phyloP scores from a whole-genome alignment of 2,888 invertebrate genomes.

The Ectemnius lituratus region DNA sequence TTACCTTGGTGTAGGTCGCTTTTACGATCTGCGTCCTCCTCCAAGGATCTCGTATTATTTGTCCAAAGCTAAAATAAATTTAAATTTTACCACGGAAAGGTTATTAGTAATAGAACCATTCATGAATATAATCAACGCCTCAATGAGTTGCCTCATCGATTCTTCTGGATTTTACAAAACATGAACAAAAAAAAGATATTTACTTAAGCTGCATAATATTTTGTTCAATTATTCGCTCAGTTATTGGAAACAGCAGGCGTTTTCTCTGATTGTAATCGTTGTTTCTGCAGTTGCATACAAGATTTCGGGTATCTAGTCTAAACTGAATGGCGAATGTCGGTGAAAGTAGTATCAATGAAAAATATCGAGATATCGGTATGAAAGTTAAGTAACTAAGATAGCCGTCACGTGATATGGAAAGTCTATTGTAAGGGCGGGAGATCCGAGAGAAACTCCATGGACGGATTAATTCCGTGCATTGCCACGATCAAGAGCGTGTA shows the following conservation, averaged over 20 bases:
- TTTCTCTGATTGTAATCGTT: neutral
- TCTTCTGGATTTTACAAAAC: neutral
- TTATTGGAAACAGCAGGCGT: neutral
- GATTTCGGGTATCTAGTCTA: neutral
- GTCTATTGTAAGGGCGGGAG: slow-evolving; percentile 48
- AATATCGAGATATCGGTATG: slow-evolving; percentile 45
- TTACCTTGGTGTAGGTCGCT: slow-evolving; percentile 38
- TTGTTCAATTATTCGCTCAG: too few relatives aligned
- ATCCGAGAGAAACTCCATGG: slow-evolving; percentile 51
- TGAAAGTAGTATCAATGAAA: slow-evolving; percentile 24
- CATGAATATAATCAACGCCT: neutral
- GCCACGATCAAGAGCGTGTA: slow-evolving; percentile 9
- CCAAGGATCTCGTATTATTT: slow-evolving; percentile 14
- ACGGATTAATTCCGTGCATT: slow-evolving; percentile 48
- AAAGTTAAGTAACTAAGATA: slow-evolving; percentile 49
- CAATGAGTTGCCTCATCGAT: slow-evolving; percentile 6
- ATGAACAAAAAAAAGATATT: neutral
- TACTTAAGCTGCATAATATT: too few relatives aligned
- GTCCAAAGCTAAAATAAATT: neutral
- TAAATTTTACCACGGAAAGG: neutral
- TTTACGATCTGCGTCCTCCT: slow-evolving; percentile 23
- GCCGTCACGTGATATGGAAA: slow-evolving; percentile 53
- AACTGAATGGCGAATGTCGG: neutral
- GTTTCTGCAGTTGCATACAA: neutral
- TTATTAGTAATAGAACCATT: neutral